phyloP scores from a whole-genome alignment of 2,888 invertebrate species.

The Napeogenes inachia region DNA sequence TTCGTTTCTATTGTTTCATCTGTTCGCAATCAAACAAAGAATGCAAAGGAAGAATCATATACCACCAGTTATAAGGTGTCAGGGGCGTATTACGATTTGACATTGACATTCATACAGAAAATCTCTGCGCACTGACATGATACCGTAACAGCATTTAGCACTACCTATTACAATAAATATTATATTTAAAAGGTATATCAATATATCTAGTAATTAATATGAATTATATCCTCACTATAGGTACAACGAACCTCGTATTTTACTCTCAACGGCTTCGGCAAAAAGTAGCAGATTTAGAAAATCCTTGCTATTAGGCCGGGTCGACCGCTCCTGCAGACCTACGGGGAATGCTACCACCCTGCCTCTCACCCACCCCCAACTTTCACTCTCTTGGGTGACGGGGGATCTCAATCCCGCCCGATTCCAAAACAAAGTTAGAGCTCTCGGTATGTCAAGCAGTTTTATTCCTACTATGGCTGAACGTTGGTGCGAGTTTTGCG shows the following conservation, averaged over 20 bases:
- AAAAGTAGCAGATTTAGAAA: constrained; percentile 74
- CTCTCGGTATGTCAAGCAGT: constrained; percentile 38
- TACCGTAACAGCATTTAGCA: constrained; percentile 16
- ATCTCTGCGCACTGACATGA: constrained; percentile 33
- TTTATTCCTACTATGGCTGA: constrained; percentile 37
- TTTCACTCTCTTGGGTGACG: constrained; percentile 73
- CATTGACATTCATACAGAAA: constrained; percentile 35
- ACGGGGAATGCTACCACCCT: constrained; percentile 50
- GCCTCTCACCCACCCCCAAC: constrained; percentile 64
- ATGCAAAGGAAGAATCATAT: constrained; percentile 27
- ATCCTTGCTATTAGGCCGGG: constrained; percentile 71
- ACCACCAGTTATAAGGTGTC: constrained; percentile 28
- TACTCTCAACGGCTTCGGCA: constrained; percentile 43
- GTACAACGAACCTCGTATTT: background rate
- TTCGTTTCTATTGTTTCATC: constrained; percentile 1
- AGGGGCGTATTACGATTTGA: constrained; percentile 32
- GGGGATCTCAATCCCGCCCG: constrained; percentile 63
- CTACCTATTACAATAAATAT: constrained; percentile 16
- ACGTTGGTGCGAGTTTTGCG: constrained; percentile 51
- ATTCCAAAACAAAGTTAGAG: constrained; percentile 53
- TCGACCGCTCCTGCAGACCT: constrained; percentile 66
- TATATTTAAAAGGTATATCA: no score
- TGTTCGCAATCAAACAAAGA: constrained; percentile 19
- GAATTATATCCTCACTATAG: no score
- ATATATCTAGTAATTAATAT: no score